Evolutionary conservation across 1,140 invertebrate species (phyloP).

Genomic region (Eumeta japonica): DNA sequence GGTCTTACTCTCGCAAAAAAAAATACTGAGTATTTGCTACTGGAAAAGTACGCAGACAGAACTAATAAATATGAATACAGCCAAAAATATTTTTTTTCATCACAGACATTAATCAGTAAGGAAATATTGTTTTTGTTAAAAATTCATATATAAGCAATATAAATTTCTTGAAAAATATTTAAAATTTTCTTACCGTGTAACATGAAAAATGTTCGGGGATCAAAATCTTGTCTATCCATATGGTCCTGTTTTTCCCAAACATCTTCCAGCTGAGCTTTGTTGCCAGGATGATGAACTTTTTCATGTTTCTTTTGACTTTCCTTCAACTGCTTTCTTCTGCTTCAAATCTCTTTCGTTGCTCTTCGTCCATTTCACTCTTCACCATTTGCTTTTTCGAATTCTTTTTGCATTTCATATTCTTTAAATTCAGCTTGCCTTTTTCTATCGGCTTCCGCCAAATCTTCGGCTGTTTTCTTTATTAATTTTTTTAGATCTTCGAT

Average conservation of each 20-base stretch:
- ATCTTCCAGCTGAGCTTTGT: constrained; percentile 91
- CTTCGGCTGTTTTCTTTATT: constrained; percentile 60
- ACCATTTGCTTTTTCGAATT: constrained; percentile 72
- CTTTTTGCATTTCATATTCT: no score
- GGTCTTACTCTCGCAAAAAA: no score
- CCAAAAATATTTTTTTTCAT: no score
- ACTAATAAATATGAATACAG: no score
- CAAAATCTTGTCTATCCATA: constrained; percentile 84
- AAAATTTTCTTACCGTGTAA: constrained; percentile 74
- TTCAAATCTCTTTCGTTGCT: constrained; percentile 63
- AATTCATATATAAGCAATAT: no score
- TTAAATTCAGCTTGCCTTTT: constrained; percentile 85
- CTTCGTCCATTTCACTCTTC: constrained; percentile 66
- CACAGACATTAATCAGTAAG: no score
- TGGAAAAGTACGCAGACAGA: no score
- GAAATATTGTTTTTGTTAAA: no score
- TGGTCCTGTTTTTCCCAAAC: constrained; percentile 99
- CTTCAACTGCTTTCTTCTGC: constrained; percentile 66
- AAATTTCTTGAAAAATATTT: no score
- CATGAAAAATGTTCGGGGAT: constrained; percentile 95
- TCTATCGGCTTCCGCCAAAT: constrained; percentile 85
- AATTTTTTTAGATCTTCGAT: constrained; percentile 92
- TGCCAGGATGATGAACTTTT: constrained; percentile 85
- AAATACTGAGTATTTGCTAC: no score
- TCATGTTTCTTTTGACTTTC: constrained; percentile 93